Evolutionary conservation across 2,888 invertebrate species (phyloP).

Genomic region (Criorhina ranunculi): DNA sequence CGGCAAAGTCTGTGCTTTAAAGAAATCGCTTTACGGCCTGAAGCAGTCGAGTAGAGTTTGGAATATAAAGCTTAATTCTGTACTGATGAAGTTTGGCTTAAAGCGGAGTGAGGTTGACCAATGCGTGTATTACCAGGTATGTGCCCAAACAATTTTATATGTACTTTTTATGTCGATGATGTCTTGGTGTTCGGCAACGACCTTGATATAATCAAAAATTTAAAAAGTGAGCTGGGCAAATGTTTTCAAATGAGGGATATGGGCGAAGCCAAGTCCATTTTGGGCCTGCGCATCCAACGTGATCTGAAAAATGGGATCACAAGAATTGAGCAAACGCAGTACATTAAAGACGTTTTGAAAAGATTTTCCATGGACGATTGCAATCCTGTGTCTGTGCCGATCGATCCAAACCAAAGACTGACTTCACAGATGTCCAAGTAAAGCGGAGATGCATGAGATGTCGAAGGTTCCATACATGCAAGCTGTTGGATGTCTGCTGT

Average conservation of each 20-base stretch:
- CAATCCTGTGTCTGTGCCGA: background rate
- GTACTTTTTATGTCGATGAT: background rate
- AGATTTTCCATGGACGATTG: constrained; percentile 10
- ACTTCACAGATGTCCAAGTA: background rate
- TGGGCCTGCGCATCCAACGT: constrained; percentile 1
- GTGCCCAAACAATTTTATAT: no score
- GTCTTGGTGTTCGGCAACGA: constrained; percentile 5
- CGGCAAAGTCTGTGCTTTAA: background rate
- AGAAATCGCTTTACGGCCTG: background rate
- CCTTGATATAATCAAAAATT: background rate
- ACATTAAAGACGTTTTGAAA: no score
- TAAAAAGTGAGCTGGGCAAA: background rate
- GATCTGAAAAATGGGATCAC: background rate
- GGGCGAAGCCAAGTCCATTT: constrained; percentile 9
- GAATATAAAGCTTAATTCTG: background rate
- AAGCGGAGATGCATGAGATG: background rate
- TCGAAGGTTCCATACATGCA: constrained; percentile 7
- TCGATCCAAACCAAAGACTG: constrained; percentile 11
- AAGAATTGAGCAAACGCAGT: background rate
- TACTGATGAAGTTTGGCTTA: constrained; percentile 48
- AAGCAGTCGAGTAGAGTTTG: background rate
- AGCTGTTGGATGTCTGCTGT: no score
- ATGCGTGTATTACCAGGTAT: constrained; percentile 20
- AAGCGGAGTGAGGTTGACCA: constrained; percentile 48
- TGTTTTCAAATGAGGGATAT: constrained; percentile 3